Percentiles rank a stretch among this genome's conserved stretches.
Conservation (phyloP, 2,888 invertebrate genomes). For the Cephus pygmeus region DNA sequence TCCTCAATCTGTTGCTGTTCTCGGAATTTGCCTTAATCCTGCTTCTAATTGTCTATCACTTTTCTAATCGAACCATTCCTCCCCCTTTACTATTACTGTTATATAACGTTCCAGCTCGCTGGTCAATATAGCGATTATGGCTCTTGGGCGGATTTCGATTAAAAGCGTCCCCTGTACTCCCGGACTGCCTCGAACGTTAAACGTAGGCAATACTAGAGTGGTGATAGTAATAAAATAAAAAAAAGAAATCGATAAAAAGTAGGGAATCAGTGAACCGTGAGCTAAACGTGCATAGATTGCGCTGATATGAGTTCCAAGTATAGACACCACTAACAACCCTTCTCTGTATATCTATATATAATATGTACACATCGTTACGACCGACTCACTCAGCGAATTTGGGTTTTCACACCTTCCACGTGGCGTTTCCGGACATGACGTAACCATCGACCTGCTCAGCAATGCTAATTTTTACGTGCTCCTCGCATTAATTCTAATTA, state of each 20-base stretch:
- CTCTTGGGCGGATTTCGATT: too few relatives aligned
- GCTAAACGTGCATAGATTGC: conserved; percentile 25
- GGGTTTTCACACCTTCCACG: conserved; percentile 46
- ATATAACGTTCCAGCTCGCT: too few relatives aligned
- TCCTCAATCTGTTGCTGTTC: too few relatives aligned
- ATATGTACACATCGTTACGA: not conserved
- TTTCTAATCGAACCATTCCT: too few relatives aligned
- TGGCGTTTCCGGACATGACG: conserved; percentile 46
- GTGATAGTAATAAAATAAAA: not conserved
- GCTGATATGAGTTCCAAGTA: conserved; percentile 38
- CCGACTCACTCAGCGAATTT: conserved; percentile 23
- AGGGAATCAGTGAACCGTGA: not conserved
- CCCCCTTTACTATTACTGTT: too few relatives aligned
- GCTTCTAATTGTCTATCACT: too few relatives aligned
- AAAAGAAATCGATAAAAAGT: not conserved
- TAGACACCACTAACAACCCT: conserved; percentile 24
- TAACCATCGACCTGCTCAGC: conserved; percentile 27
- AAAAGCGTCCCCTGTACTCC: not conserved
- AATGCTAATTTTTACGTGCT: conserved; percentile 50
- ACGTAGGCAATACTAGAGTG: not conserved
- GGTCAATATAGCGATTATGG: too few relatives aligned
- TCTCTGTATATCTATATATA: not conserved
- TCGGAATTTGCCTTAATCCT: too few relatives aligned
- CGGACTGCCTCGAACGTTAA: not conserved
- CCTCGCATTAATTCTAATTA: conserved; percentile 53